phyloP scores from a whole-genome alignment of 2,113 vertebrate species.

The Myotis lucifugus region DNA sequence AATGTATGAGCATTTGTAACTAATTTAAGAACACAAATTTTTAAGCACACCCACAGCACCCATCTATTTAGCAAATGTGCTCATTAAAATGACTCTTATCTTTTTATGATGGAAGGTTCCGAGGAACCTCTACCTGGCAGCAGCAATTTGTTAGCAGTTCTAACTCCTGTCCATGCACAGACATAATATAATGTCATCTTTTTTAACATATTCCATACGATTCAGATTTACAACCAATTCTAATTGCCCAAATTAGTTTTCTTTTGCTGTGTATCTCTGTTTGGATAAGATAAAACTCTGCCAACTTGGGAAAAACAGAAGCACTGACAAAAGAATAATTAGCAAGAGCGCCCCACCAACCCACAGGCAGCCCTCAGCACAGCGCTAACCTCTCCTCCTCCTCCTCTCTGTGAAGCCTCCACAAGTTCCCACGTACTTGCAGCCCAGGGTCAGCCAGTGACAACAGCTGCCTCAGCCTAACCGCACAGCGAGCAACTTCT shows the following conservation, averaged over 20 bases:
- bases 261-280: slow-evolving; percentile 18
- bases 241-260: slow-evolving; percentile 15
- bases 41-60: neutral
- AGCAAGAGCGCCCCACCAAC: slow-evolving; percentile 70
- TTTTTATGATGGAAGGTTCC: neutral
- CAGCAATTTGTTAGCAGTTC: neutral
- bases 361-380: slow-evolving; percentile 66
- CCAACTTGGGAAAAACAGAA: slow-evolving; percentile 47
- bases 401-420: slow-evolving; percentile 66
- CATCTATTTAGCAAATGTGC: neutral
- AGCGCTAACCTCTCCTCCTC: neutral
- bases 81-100: slow-evolving; percentile 1
- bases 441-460: slow-evolving; percentile 85
- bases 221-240: neutral
- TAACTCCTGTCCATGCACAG: neutral
- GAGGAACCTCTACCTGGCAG: neutral
- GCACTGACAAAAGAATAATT: slow-evolving; percentile 50
- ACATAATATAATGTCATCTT: neutral
- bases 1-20: neutral
- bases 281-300: slow-evolving; percentile 48
- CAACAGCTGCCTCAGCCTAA: slow-evolving; percentile 78
- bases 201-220: neutral
- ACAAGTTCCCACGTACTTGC: slow-evolving; percentile 86
- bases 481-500: slow-evolving; percentile 80
- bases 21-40: slow-evolving; percentile 24